Conservation (phyloP, 1,140 invertebrate genomes). For the Scaptomyza pallida region DNA sequence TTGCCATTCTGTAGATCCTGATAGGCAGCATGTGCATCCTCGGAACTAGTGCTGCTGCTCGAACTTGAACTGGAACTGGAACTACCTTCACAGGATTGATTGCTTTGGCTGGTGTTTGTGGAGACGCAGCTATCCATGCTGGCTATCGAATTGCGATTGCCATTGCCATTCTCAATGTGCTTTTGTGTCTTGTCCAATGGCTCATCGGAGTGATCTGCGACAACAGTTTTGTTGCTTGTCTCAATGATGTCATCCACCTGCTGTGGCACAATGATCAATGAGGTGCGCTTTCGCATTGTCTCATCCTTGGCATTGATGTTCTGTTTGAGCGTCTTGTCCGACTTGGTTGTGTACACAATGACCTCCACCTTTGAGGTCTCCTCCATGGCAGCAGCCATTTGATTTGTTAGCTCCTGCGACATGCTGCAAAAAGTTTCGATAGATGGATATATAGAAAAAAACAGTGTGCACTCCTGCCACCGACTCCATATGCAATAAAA, state of each 20-base stretch:
- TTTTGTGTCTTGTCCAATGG: background rate
- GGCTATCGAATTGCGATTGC: constrained; percentile 76
- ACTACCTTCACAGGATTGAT: constrained; percentile 43
- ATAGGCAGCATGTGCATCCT: constrained; percentile 74
- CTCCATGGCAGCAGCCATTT: constrained; percentile 31
- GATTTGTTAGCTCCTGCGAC: constrained; percentile 55
- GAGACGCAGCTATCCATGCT: constrained; percentile 81
- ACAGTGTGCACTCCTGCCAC: background rate
- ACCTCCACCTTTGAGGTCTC: constrained; percentile 76
- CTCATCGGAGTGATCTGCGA: background rate
- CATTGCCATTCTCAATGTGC: constrained; percentile 46
- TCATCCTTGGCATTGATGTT: constrained; percentile 83
- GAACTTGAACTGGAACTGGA: constrained; percentile 17
- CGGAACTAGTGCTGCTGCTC: constrained; percentile 50
- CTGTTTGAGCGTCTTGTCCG: constrained; percentile 81
- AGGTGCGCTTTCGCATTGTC: constrained; percentile 80
- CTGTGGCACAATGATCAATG: constrained; percentile 81
- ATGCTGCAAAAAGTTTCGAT: constrained; percentile 53
- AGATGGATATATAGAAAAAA: background rate
- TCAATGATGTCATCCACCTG: constrained; percentile 48
- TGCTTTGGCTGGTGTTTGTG: constrained; percentile 61
- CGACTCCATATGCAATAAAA: background rate
- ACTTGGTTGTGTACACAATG: constrained; percentile 77
- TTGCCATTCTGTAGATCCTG: constrained; percentile 82
- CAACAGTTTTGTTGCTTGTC: background rate